phyloP scores from a whole-genome alignment of 2,797 vertebrate species.

The Leptodactylus fallax region DNA sequence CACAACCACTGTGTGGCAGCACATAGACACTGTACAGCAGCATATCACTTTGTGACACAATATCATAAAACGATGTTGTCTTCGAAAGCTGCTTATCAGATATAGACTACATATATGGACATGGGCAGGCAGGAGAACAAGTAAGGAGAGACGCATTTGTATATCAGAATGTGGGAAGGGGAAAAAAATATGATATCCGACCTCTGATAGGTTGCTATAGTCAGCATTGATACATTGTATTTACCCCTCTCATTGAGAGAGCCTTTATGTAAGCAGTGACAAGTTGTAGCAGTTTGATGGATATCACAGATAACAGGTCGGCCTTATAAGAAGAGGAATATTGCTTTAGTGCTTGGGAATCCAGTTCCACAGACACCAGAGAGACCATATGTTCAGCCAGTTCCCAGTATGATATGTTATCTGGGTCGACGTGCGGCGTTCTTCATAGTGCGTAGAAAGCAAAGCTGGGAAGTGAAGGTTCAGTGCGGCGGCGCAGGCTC shows the following conservation, averaged over 20 bases:
- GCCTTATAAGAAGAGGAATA: no score
- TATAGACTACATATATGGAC: no score
- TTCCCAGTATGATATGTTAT: slow-evolving; percentile 32
- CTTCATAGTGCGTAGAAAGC: slow-evolving; percentile 25
- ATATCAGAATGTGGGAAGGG: no score
- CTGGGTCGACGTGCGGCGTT: background rate
- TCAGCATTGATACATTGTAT: background rate
- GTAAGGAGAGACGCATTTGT: no score
- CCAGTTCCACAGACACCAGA: background rate
- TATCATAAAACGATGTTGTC: no score
- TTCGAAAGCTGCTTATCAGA: no score
- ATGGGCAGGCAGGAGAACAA: no score
- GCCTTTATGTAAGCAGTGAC: background rate
- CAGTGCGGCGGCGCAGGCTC: background rate
- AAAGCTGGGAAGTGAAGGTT: background rate
- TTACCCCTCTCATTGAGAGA: background rate
- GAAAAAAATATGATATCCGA: no score
- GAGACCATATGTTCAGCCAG: slow-evolving; percentile 36
- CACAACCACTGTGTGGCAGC: no score
- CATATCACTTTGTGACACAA: no score
- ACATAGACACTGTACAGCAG: no score
- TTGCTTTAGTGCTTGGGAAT: slow-evolving; percentile 17
- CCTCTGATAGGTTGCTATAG: background rate
- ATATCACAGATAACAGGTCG: background rate
- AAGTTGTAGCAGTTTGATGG: background rate